These are phyloP conservation scores for Meliscaeva auricollis DNA, from an alignment of 2,888 invertebrate genomes.

Conservation along the genomic window DNA sequence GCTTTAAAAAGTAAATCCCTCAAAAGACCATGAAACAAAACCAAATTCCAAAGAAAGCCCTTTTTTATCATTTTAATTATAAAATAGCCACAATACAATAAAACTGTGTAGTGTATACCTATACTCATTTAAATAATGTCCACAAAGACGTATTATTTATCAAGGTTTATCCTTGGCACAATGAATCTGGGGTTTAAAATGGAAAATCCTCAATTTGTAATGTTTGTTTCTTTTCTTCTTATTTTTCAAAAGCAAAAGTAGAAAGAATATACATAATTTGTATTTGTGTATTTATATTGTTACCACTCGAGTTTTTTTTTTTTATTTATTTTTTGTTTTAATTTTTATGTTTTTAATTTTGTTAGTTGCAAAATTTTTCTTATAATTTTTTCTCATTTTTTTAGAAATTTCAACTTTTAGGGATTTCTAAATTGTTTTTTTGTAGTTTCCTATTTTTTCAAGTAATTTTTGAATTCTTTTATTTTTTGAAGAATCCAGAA, in stretches of 20 bases:
- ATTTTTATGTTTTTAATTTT: no score
- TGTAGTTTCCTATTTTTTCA: no score
- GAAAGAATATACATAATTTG: neutral
- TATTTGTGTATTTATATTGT: neutral
- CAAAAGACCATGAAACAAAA: neutral
- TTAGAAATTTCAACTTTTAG: no score
- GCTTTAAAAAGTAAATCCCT: neutral
- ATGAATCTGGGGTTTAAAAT: slow-evolving; percentile 10
- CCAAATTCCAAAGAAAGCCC: neutral
- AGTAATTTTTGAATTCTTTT: no score
- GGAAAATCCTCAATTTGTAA: slow-evolving; percentile 9
- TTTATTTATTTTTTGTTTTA: no score
- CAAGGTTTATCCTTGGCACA: slow-evolving; percentile 27
- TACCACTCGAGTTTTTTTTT: no score
- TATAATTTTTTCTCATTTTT: no score
- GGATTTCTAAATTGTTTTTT: no score
- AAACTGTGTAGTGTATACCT: neutral
- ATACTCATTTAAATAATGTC: slow-evolving; percentile 25
- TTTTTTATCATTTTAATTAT: slow-evolving; percentile 17
- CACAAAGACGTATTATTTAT: slow-evolving; percentile 16
- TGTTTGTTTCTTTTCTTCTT: neutral
- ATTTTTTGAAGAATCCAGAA: no score
- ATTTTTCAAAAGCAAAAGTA: neutral
- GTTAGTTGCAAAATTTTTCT: no score
- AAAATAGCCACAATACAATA: slow-evolving; percentile 21